These are phyloP conservation scores for Nibea coibor DNA, from an alignment of 2,113 vertebrate species.

Conservation along the genomic window DNA sequence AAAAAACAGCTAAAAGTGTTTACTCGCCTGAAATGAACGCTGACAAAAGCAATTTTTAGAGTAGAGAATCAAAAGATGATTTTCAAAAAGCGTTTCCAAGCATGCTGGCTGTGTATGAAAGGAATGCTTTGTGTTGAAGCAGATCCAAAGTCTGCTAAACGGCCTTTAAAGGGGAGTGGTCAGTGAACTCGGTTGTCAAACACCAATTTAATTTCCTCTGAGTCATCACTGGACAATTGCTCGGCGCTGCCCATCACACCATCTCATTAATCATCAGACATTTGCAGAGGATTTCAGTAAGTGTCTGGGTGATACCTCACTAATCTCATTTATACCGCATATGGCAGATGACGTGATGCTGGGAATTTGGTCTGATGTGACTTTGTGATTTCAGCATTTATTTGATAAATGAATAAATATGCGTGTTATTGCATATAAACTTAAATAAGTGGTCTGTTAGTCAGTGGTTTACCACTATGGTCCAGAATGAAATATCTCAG, in stretches of 20 bases:
- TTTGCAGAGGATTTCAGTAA: constrained; percentile 12
- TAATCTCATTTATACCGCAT: constrained; percentile 31
- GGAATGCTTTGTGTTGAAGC: constrained; percentile 39
- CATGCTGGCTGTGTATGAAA: constrained; percentile 8
- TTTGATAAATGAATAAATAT: not conserved
- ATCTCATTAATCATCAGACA: constrained; percentile 58
- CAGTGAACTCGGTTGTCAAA: constrained; percentile 20
- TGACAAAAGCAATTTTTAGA: constrained; percentile 46
- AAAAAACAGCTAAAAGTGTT: not conserved
- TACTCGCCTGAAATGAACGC: constrained; percentile 2
- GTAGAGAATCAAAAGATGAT: constrained; percentile 28
- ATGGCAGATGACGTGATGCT: not conserved
- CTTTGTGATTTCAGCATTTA: not conserved
- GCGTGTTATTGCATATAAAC: no score
- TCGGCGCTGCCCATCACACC: not conserved
- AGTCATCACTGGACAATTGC: constrained; percentile 14
- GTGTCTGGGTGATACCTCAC: constrained; percentile 18
- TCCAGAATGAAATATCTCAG: no score
- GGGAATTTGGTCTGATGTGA: not conserved
- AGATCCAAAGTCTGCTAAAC: constrained; percentile 16
- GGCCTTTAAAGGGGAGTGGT: constrained; percentile 19
- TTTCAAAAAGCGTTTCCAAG: constrained; percentile 7
- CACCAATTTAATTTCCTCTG: constrained; percentile 56
- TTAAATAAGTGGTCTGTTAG: no score
- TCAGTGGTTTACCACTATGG: no score